Evolutionary conservation across 2,797 vertebrate species (phyloP).

Genomic region (Macropus fuliginosus): DNA sequence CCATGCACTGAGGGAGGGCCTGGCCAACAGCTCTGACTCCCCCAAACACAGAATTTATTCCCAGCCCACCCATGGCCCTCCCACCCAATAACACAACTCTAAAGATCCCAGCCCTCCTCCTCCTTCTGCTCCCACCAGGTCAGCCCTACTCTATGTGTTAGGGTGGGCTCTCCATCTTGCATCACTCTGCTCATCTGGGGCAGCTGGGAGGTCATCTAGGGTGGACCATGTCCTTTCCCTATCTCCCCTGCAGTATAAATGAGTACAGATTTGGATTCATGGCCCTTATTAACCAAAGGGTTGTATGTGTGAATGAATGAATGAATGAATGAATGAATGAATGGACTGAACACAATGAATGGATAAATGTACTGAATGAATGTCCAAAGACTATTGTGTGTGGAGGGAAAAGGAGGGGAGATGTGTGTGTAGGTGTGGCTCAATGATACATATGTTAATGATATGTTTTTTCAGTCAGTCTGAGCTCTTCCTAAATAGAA

Average conservation of each 20-base stretch:
- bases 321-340: too few species aligned
- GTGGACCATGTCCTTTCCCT: neutral
- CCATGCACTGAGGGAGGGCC: neutral
- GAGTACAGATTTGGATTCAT: neutral
- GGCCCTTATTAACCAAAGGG: neutral
- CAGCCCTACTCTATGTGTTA: too few species aligned
- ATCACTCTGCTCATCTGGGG: neutral
- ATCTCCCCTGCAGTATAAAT: neutral
- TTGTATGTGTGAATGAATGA: neutral
- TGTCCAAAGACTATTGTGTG: neutral
- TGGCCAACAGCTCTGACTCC: fast-evolving
- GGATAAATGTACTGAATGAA: neutral
- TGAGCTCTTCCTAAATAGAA: neutral
- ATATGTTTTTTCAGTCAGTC: too few species aligned
- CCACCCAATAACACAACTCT: neutral
- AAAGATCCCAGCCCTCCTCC: constrained; percentile 4
- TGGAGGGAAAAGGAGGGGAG: too few species aligned
- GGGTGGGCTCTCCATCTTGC: neutral
- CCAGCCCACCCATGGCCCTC: neutral
- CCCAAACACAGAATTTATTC: neutral
- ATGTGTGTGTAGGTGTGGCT: too few species aligned
- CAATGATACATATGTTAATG: too few species aligned
- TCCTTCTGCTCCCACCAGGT: neutral
- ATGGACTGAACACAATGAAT: too few species aligned
- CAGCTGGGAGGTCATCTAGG: neutral